Base-by-base conservation (phyloP, 2,888 invertebrate genomes). In the Sclerodermus sp. region DNA sequence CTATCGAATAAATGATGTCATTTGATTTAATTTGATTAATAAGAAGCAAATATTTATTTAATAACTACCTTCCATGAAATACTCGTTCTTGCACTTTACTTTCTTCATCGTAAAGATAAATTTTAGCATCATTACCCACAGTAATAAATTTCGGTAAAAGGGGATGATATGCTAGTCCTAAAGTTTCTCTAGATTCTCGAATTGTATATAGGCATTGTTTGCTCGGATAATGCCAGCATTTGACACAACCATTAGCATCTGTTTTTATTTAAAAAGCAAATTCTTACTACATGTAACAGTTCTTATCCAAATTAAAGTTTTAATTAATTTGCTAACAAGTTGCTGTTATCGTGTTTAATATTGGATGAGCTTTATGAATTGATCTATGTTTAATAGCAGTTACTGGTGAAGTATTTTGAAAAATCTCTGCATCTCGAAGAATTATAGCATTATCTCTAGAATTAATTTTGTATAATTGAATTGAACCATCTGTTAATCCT, bases 31-130 rank as follows among this genome's bases (percentile, higher is more conserved):
- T 29, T 32, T 23, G 1, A 42, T 30, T 43, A 36, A 12, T 37
- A 8, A 5, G 23, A 23, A n/a, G n/a, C 45, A 29, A 34, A 30
- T 38, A 4, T n/a, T 23, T 9, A 9, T n/a, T 2, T 14, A 36
- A n/a, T 41, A 31, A 47, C 58, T 68, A 85, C 86, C 85, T 85
- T 48, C 81, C 79, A 59, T 81, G 80, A 66, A 86, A 82, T 45
- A 85, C 80, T 52, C 85, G 79, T 71, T 87, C 87, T 68, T 83
- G 83, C 3, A 82, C 84, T 68, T 83, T 84, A 12, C 84, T 85
- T 77, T 88, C 87, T 74, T 86, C 87, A 62, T 88, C 87, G 67
- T 88, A 88, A 71, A 88, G 81, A 62, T 82, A 82, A 34, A 88
- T 74, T 67, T 81, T 84, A 14, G 82, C 79, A 67, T 88, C 86